A percentile compares a stretch with the other conserved stretches of the same genome.
phyloP scores from a whole-genome alignment of 2,888 invertebrate species.

The Rotaria sp. region DNA sequence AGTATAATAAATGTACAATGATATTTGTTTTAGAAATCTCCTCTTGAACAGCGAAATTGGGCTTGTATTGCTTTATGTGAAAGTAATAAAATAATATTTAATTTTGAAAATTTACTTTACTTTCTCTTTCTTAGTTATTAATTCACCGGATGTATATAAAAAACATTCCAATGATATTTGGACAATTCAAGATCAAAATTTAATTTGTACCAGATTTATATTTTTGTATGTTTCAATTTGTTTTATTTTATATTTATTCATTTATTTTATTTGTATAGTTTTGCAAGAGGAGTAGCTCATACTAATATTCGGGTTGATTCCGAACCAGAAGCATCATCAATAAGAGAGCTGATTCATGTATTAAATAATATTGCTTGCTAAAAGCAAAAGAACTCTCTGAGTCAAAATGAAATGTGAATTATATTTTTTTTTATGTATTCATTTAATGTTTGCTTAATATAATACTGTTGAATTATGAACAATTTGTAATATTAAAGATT shows the following conservation, averaged over 20 bases:
- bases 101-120: neutral
- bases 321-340: neutral
- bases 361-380: neutral
- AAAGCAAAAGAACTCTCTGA: neutral
- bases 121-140: neutral
- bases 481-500: no score
- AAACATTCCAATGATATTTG: neutral
- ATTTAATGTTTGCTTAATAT: no score
- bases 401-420: no score
- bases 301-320: neutral
- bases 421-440: no score
- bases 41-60: neutral
- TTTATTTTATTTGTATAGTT: neutral
- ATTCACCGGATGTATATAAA: neutral
- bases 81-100: neutral
- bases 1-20: no score
- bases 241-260: neutral
- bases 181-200: neutral
- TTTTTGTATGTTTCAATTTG: neutral
- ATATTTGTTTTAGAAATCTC: neutral
- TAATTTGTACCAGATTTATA: constrained; percentile 21
- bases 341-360: neutral
- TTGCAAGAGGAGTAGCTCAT: neutral
- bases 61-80: neutral
- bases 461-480: no score